These are phyloP conservation scores for Lordiphosa mommai DNA, from an alignment of 1,140 invertebrate species.

Conservation along the genomic window DNA sequence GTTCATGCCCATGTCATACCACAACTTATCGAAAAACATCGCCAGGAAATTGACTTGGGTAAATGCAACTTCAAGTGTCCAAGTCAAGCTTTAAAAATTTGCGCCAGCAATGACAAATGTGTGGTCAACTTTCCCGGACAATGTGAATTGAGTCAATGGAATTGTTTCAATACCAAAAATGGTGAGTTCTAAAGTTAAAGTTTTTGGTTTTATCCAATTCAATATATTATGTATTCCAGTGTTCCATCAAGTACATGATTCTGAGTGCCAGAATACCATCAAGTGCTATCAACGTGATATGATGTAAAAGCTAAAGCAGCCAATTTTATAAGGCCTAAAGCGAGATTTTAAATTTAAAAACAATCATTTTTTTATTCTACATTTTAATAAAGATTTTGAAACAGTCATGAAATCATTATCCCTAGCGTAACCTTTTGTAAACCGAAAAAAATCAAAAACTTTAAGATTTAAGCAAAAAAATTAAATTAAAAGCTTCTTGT, in stretches of 20 bases:
- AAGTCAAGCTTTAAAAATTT: slow-evolving; percentile 39
- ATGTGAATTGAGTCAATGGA: slow-evolving; percentile 64
- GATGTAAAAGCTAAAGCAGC: slow-evolving; percentile 11
- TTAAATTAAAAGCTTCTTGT: too few relatives aligned
- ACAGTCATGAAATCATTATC: too few relatives aligned
- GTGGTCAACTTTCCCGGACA: slow-evolving; percentile 63
- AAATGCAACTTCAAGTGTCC: slow-evolving; percentile 62
- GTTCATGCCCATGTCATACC: slow-evolving; percentile 37
- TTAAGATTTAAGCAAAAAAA: too few relatives aligned
- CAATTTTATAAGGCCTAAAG: too few relatives aligned
- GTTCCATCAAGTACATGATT: slow-evolving; percentile 57
- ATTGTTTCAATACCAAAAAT: slow-evolving; percentile 70
- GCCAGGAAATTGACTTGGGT: slow-evolving; percentile 40
- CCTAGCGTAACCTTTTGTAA: too few relatives aligned
- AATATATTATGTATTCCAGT: slow-evolving; percentile 15
- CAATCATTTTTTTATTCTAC: too few relatives aligned
- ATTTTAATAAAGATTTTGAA: too few relatives aligned
- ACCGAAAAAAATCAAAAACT: too few relatives aligned
- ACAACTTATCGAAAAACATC: slow-evolving; percentile 38
- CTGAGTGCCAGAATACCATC: slow-evolving; percentile 51
- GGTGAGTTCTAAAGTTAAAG: slow-evolving; percentile 15
- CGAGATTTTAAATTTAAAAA: neutral
- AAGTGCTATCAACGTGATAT: slow-evolving; percentile 58
- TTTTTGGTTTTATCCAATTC: neutral
- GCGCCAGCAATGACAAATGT: slow-evolving; percentile 64